Conservation (phyloP, 1,140 invertebrate species). For the Coenobita brevimanus region DNA sequence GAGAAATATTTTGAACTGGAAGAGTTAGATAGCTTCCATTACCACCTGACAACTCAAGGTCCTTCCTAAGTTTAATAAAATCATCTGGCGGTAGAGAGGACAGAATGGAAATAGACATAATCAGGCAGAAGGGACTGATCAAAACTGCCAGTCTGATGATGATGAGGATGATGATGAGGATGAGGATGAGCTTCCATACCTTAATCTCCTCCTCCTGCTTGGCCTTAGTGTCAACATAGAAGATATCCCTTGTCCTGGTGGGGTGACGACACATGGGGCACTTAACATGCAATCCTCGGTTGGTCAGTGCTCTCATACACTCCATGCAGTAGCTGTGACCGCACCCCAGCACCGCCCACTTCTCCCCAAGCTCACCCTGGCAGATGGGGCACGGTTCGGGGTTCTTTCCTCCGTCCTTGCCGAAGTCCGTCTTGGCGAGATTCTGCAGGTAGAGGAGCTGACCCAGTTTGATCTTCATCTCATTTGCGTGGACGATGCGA, state of each 20-base stretch:
- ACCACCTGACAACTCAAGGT: too few relatives aligned
- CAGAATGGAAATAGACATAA: too few relatives aligned
- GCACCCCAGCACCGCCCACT: constrained; percentile 82
- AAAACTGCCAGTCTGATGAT: not conserved
- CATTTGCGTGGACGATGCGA: constrained; percentile 71
- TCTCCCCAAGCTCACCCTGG: constrained; percentile 75
- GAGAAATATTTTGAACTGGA: too few relatives aligned
- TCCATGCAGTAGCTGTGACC: constrained; percentile 81
- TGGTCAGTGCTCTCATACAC: constrained; percentile 76
- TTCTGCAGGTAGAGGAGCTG: constrained; percentile 77
- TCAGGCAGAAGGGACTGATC: not conserved
- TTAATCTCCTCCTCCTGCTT: constrained; percentile 70
- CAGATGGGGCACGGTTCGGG: constrained; percentile 84
- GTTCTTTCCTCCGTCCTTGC: constrained; percentile 74
- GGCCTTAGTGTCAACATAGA: constrained; percentile 77
- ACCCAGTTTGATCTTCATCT: constrained; percentile 75
- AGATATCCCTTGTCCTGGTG: constrained; percentile 77
- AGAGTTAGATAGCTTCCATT: too few relatives aligned
- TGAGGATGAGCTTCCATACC: constrained; percentile 57
- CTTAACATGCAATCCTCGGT: constrained; percentile 71
- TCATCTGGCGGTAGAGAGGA: too few relatives aligned
- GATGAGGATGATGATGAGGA: not conserved
- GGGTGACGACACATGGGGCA: constrained; percentile 82
- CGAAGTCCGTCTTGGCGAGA: constrained; percentile 74
- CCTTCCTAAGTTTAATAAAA: too few relatives aligned